Evolutionary conservation across 2,113 vertebrate species (phyloP).

Genomic region (Danionella cerebrum): DNA sequence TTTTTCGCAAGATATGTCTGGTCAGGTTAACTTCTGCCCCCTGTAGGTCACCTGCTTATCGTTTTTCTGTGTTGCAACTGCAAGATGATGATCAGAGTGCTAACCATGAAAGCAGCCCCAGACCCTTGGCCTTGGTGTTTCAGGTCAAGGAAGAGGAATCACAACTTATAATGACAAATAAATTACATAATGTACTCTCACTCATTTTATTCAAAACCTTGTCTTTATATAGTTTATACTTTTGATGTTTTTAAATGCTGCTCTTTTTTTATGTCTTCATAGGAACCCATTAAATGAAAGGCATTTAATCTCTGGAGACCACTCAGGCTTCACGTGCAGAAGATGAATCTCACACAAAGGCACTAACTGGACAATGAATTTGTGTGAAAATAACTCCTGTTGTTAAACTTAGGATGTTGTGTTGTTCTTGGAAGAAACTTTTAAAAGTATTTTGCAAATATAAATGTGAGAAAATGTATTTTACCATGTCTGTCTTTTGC

Average conservation of each 20-base stretch:
- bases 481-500: not conserved
- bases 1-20: not conserved
- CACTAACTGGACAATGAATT: not conserved
- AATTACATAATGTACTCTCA: not conserved
- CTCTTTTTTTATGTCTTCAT: conserved; percentile 2
- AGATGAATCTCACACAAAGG: not conserved
- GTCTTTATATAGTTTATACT: not conserved
- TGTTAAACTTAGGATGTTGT: not conserved
- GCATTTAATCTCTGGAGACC: not conserved
- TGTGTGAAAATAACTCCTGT: not conserved
- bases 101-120: conserved; percentile 40
- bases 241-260: not conserved
- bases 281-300: conserved; percentile 62
- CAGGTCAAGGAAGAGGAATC: conserved; percentile 55
- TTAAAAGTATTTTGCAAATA: conserved; percentile 30
- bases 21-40: not conserved
- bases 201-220: not conserved
- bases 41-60: conserved; percentile 56
- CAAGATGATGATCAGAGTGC: conserved; percentile 50
- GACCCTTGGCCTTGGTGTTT: too few species aligned
- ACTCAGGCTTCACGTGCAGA: not conserved
- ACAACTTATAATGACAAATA: not conserved
- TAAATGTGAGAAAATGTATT: not conserved
- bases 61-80: conserved; percentile 62
- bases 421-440: not conserved